Percentiles rank a stretch among this genome's conserved stretches.
phyloP scores from a whole-genome alignment of 2,113 vertebrate genomes.

The Prietella phreatophila region DNA sequence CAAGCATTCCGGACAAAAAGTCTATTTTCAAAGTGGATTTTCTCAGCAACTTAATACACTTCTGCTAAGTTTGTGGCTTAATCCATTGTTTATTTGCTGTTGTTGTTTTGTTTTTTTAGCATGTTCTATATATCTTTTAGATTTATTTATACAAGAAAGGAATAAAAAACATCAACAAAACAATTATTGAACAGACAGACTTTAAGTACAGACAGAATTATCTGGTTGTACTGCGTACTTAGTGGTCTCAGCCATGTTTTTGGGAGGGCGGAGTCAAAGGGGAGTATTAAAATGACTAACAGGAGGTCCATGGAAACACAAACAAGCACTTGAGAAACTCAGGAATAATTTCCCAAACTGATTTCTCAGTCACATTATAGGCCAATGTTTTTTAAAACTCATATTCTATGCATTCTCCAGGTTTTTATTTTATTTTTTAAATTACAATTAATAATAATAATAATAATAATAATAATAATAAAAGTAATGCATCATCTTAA shows the following conservation, averaged over 20 bases:
- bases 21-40: background rate
- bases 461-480: too few relatives aligned
- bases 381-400: too few relatives aligned
- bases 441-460: too few relatives aligned
- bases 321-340: background rate
- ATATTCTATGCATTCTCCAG: too few relatives aligned
- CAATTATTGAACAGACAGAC: background rate
- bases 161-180: background rate
- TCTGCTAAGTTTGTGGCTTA: background rate
- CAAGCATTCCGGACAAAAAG: background rate
- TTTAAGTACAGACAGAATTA: background rate
- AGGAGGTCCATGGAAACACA: background rate
- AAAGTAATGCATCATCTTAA: background rate
- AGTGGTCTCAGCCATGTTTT: background rate
- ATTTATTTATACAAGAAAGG: background rate
- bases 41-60: background rate
- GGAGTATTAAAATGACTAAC: background rate
- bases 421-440: too few relatives aligned
- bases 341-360: background rate
- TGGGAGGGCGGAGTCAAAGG: background rate
- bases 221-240: background rate
- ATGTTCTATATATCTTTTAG: background rate
- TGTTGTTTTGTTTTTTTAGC: background rate
- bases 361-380: background rate
- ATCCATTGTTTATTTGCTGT: background rate